Evolutionary conservation across 2,113 vertebrate species (phyloP), one percentile per base, ranked within the genome.

Genomic region (Calyptommatus sinebrachiatus): DNA sequence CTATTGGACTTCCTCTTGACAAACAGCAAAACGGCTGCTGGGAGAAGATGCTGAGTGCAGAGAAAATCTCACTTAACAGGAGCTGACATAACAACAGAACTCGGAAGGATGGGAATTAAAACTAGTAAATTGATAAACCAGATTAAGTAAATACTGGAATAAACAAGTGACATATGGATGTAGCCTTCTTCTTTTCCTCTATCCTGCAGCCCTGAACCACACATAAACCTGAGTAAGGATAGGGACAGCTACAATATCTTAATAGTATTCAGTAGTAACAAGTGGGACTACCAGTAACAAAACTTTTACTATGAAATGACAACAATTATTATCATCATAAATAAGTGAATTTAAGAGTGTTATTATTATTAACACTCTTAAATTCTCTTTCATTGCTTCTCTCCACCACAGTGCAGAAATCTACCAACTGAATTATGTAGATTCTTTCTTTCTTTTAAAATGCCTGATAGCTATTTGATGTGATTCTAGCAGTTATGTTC

Each of bases 401-500:
- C 85, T 31, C 57, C 14, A 66, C 71, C 77, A 61, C 3, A 70
- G 1, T 31, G 70, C 8, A 85, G 74, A 77, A 87, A 45, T 12
- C 61, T 53, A 81, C 67, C 53, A 79, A 20, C 1, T 84, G 35
- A 87, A 87, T 78, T 78, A 85, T 69, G 71, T 11, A 82, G 81
- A 85, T 81, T 84, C 71, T 84, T 63, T 81, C 70, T 57, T 48
- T 28, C 71, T 41, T 80, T 84, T 45, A 76, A 84, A 88, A 85
- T 22, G 18, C 35, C 77, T 84, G 89, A 82, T 35, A 76, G 63
- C 48, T 83, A 84, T 84, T 82, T 88, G 73, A 92, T 90, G 31
- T 79, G 71, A 88, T 67, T 85, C 60, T 85, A 89, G 81, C 41
- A 87, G 84, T 91, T 89, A 84, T 69, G 71, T 79, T 79, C 77